Evolutionary conservation across 2,113 vertebrate species (phyloP), one percentile per base, ranked within the genome.

Genomic region (Pristiophorus japonicus): DNA sequence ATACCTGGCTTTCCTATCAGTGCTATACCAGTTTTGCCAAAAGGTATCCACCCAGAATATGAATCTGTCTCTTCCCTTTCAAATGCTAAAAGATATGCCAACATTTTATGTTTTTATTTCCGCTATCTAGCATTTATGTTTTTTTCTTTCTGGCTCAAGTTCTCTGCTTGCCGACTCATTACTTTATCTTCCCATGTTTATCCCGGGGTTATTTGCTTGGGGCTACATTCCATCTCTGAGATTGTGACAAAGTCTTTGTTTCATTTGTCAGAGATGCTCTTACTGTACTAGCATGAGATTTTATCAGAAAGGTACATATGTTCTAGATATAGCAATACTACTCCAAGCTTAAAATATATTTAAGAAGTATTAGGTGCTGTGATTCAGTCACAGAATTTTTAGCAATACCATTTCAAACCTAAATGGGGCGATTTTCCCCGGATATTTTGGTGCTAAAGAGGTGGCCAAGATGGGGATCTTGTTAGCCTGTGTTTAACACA

Each of bases 141-240:
- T 27, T 27, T 84, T 22, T 24, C 4, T 24, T 14, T 59, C 85
- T 24, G 63, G 55, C 62, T 93, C 91, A 93, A 93, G 20, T 42
- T 42, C 45, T 93, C 62, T 93, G 59, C 95, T 88, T 70, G 81
- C 75, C 47, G 38, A 20, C 14, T 95, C 78, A 90, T 92, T 47
- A 95, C 38, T 96, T 96, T 96, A 96, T 95, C 95, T 96, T 62
- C 94, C 95, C 90, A 42, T 97, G 96, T 96, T 96, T 96, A 95
- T 94, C 91, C 66, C 93, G 96, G 93, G 66, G 95, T 95, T 91
- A 95, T 65, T 94, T 92, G 96, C 96, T 97, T 96, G 95, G 96
- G 96, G 97, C 96, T 88, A 95, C 75, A 91, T 95, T 96, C 95
- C 96, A 94, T 97, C 96, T 96, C 94, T 96, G 92, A 96, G 96